These are phyloP conservation scores for Tenthredo notha DNA, from an alignment of 2,888 invertebrate species.

Conservation along the genomic window DNA sequence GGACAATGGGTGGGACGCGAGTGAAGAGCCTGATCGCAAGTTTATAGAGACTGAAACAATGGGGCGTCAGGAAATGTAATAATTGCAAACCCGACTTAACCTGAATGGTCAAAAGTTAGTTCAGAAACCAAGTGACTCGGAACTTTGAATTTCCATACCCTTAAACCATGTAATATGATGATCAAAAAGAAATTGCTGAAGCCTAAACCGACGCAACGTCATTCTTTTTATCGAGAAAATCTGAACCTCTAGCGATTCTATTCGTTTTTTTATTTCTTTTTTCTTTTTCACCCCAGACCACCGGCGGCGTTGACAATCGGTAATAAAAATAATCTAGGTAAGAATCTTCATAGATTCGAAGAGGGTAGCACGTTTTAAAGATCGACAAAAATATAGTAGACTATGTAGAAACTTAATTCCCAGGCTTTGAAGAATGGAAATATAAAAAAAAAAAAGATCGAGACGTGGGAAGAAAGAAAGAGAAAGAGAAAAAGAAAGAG, in stretches of 20 bases:
- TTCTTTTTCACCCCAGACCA: background rate
- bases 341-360: slow-evolving; percentile 9
- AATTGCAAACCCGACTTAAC: slow-evolving; percentile 37
- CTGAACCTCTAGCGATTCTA: background rate
- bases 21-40: slow-evolving; percentile 30
- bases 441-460: background rate
- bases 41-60: slow-evolving; percentile 30
- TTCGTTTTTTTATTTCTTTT: background rate
- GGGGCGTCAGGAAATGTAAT: slow-evolving; percentile 33
- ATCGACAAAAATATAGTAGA: background rate
- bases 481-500: background rate
- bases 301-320: background rate
- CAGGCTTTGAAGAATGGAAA: slow-evolving; percentile 12
- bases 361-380: background rate
- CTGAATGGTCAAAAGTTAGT: slow-evolving; percentile 41
- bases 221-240: background rate
- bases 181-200: background rate
- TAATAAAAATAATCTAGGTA: slow-evolving; percentile 16
- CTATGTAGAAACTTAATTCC: background rate
- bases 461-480: background rate
- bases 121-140: slow-evolving; percentile 2
- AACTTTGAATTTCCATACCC: slow-evolving; percentile 10
- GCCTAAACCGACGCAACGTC: background rate
- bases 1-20: slow-evolving; percentile 37
- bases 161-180: background rate